phyloP scores from a whole-genome alignment of 2,797 vertebrate genomes.

The Champsocephalus esox region DNA sequence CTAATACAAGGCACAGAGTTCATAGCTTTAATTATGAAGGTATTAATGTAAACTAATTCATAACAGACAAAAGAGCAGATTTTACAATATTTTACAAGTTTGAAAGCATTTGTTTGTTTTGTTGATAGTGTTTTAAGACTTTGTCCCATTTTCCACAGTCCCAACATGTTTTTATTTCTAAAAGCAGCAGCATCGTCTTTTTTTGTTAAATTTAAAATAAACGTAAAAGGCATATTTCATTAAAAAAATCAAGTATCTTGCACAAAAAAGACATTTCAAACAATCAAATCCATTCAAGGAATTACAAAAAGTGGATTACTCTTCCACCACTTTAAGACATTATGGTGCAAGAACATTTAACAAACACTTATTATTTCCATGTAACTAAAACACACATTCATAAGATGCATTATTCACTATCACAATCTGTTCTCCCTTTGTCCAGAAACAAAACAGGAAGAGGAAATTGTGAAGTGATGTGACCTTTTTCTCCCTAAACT shows the following conservation, averaged over 20 bases:
- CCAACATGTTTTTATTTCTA: not conserved
- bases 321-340: conserved; percentile 31
- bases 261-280: conserved; percentile 29
- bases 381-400: conserved; percentile 14
- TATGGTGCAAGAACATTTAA: conserved; percentile 5
- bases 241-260: not conserved
- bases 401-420: not conserved
- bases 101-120: conserved; percentile 23
- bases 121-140: not conserved
- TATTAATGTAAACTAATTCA: conserved; percentile 41
- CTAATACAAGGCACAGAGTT: conserved; percentile 8
- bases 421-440: not conserved
- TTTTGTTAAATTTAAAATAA: not conserved
- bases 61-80: conserved; percentile 32
- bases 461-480: conserved; percentile 13
- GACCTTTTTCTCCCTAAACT: conserved; percentile 12
- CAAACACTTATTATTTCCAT: not conserved
- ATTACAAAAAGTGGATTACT: conserved; percentile 50
- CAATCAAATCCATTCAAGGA: conserved; percentile 37
- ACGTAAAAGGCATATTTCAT: not conserved
- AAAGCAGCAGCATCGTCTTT: conserved; percentile 6
- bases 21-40: conserved; percentile 46
- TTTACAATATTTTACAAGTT: conserved; percentile 63
- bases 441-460: conserved; percentile 10
- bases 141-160: conserved; percentile 10